phyloP scores from a whole-genome alignment of 2,888 invertebrate genomes.

The Sepiola atlantica region DNA sequence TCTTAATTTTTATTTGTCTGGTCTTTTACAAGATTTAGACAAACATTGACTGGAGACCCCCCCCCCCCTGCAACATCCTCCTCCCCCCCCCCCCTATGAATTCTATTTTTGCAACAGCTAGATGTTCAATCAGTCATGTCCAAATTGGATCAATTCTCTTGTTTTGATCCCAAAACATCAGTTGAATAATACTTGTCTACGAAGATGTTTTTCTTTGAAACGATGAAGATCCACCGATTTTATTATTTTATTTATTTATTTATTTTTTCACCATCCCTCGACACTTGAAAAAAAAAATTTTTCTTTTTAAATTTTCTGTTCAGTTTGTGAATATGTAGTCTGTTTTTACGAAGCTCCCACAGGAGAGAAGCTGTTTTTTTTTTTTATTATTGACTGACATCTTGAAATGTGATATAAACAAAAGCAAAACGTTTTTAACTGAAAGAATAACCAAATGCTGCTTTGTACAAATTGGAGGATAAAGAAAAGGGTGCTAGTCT shows the following conservation, averaged over 20 bases:
- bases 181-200: not conserved
- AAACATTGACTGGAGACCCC: not conserved
- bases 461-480: slow-evolving; percentile 32
- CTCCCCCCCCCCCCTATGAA: not conserved
- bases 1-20: not conserved
- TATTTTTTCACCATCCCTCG: too few relatives aligned
- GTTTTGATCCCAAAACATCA: slow-evolving; percentile 32
- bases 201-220: not conserved
- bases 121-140: not conserved
- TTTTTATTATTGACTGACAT: not conserved
- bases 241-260: too few relatives aligned
- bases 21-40: not conserved
- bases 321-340: slow-evolving; percentile 18
- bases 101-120: not conserved
- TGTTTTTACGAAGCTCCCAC: slow-evolving; percentile 25
- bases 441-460: slow-evolving; percentile 32
- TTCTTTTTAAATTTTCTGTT: not conserved
- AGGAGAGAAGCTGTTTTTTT: slow-evolving; percentile 33
- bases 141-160: not conserved
- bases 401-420: slow-evolving; percentile 42
- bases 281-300: not conserved
- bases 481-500: slow-evolving; percentile 3
- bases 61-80: accelerated
- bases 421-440: slow-evolving; percentile 32
- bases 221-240: not conserved